Base-by-base conservation (phyloP, 2,888 invertebrate genomes). In the Troides oblongomaculatus region DNA sequence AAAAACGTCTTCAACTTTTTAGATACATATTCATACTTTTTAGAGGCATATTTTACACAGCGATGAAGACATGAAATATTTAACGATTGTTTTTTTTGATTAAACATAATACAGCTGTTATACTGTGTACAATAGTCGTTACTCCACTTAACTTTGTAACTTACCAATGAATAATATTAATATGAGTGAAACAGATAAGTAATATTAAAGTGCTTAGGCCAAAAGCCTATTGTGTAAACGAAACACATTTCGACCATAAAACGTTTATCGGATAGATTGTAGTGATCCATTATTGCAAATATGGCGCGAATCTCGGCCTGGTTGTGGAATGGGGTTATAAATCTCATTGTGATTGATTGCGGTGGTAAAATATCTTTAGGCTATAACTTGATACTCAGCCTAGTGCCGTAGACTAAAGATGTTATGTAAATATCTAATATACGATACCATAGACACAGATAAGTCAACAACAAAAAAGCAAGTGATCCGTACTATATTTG, bases 311-410 rank as follows among this genome's bases (percentile, higher is more conserved):
- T 58, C 63, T 68, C 58, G n/a, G 62, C 23, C 59, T 66, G 30
- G 66, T 39, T 63, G 43, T 36, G 21, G 46, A 68, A 68, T 58
- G 57, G 39, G 21, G 58, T 12, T 36, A 63, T 63, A 68, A 62
- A 68, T 68, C 62, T 63, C 50, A 39, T 61, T 62, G 50, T 68
- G 68, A 68, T 68, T 63, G 62, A 68, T 63, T 63, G 63, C 68
- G 21, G 62, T 59, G 62, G 46, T 68, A 58, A 68, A 67, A 50
- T 63, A 43, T 59, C 59, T 36, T 68, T 46, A 23, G 23, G 36
- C 58, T 39, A 68, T 63, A 59, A 68, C 63, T 63, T 59, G 46
- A 50, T 63, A 46, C 63, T 68, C 50, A 30, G 53, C 23, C 30
- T 7, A 59, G 5, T 30, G 36, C 6, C 57, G 18, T 23, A 21